phyloP scores from a whole-genome alignment of 1,140 invertebrate species.

The Drosophila nigrodunni region DNA sequence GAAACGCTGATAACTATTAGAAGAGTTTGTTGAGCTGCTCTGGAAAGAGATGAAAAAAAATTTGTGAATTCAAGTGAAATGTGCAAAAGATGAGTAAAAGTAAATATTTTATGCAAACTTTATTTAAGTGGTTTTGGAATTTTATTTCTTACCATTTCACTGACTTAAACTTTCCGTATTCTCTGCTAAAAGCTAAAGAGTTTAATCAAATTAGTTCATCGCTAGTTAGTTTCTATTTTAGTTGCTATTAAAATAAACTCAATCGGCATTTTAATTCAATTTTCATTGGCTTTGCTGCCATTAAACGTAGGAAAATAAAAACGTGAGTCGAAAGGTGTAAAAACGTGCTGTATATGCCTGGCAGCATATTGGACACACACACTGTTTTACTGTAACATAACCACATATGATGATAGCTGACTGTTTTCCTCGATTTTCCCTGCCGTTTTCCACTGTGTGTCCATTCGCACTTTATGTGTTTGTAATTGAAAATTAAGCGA shows the following conservation, averaged over 20 bases:
- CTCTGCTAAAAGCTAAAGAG: not conserved
- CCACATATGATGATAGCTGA: conserved; percentile 54
- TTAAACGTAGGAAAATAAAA: conserved; percentile 56
- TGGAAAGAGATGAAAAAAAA: not conserved
- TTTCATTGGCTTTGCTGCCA: conserved; percentile 28
- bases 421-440: not conserved
- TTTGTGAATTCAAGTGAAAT: conserved; percentile 45
- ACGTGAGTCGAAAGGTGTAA: conserved; percentile 49
- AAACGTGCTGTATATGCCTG: conserved; percentile 29
- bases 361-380: not conserved
- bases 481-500: conserved; percentile 77
- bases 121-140: conserved; percentile 1
- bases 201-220: not conserved
- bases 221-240: not conserved
- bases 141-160: not conserved
- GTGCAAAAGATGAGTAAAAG: conserved; percentile 6
- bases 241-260: not conserved
- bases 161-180: not conserved
- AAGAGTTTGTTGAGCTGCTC: conserved; percentile 17
- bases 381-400: conserved; percentile 24
- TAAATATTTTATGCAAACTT: conserved; percentile 45
- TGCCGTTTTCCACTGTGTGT: not conserved
- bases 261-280: too few species aligned
- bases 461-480: conserved; percentile 66
- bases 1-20: conserved; percentile 32